Evolutionary conservation across 1,140 invertebrate species (phyloP).

Genomic region (Drosophila ercepeae): DNA sequence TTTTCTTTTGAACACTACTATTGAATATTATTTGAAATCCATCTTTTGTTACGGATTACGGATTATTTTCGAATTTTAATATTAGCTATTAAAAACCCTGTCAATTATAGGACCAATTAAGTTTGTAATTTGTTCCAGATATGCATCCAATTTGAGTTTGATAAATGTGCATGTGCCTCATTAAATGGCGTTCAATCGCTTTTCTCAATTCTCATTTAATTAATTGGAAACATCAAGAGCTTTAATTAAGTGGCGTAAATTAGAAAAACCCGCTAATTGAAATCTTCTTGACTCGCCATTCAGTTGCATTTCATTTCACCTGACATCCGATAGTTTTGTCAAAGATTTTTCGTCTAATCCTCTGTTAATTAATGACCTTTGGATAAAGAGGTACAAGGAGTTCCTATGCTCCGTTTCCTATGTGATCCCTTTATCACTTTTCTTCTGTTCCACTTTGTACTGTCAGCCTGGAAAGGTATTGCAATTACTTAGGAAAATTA

Average conservation of each 20-base stretch:
- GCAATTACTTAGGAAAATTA: constrained; percentile 73
- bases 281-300: constrained; percentile 48
- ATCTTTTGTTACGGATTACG: no score
- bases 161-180: constrained; percentile 24
- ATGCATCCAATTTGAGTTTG: constrained; percentile 32
- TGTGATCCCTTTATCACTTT: constrained; percentile 27
- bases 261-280: constrained; percentile 55
- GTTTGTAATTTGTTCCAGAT: not conserved
- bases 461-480: constrained; percentile 42
- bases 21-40: constrained; percentile 7
- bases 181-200: constrained; percentile 4
- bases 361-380: not conserved
- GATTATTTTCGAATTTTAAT: not conserved
- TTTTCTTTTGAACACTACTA: constrained; percentile 6
- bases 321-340: not conserved
- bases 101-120: constrained; percentile 5
- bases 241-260: constrained; percentile 65
- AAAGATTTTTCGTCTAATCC: not conserved
- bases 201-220: constrained; percentile 54
- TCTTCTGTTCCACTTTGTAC: constrained; percentile 17
- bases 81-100: not conserved
- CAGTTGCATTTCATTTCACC: constrained; percentile 7
- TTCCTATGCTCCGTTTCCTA: no score
- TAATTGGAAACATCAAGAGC: constrained; percentile 67
- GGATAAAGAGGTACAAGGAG: not conserved